These are phyloP conservation scores for Trichopoda pennipes DNA, from an alignment of 2,888 invertebrate species.

Conservation along the genomic window DNA sequence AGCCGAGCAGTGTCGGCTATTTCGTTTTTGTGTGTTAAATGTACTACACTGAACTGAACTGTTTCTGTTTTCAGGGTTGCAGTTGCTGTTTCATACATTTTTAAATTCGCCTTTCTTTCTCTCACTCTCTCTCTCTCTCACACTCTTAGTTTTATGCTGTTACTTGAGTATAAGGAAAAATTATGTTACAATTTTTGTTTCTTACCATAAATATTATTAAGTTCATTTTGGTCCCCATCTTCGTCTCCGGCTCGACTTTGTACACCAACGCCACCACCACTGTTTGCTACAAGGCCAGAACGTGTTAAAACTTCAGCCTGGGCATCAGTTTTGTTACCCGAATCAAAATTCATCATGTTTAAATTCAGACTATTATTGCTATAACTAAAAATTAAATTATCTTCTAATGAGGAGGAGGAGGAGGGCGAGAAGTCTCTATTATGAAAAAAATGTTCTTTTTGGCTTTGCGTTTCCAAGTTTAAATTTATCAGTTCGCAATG, in stretches of 20 bases:
- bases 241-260: not conserved
- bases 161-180: no score
- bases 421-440: no score
- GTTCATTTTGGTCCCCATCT: slow-evolving; percentile 39
- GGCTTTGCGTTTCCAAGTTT: slow-evolving; percentile 8
- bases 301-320: slow-evolving; percentile 48
- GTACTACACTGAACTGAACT: no score
- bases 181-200: not conserved
- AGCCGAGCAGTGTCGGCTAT: no score
- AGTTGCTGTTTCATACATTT: no score
- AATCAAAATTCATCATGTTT: slow-evolving; percentile 55
- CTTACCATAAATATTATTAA: slow-evolving; percentile 57
- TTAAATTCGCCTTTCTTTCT: no score
- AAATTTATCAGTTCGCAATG: not conserved
- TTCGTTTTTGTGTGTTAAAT: no score
- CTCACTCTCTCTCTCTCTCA: no score
- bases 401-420: slow-evolving; percentile 33
- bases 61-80: no score
- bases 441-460: slow-evolving; percentile 11
- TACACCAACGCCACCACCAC: not conserved
- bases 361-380: slow-evolving; percentile 41
- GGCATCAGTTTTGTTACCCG: slow-evolving; percentile 31
- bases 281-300: slow-evolving; percentile 3
- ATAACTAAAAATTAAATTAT: slow-evolving; percentile 37
- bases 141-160: no score